Evolutionary conservation across 2,888 invertebrate species (phyloP), one percentile per base, ranked within the genome.

Genomic region (Dioctria linearis): DNA sequence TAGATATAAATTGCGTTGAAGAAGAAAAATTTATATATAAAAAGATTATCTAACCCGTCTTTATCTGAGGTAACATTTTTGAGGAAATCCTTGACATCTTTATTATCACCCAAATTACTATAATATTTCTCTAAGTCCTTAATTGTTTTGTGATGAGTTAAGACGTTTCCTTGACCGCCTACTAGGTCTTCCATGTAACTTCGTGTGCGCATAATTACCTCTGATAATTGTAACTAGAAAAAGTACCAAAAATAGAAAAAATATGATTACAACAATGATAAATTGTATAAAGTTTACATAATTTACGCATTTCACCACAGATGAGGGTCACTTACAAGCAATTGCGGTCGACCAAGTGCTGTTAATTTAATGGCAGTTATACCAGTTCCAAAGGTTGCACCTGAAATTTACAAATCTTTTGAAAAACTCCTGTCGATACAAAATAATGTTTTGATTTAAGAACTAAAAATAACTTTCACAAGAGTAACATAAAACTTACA

Each of bases 321-420:
- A 9, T 49, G 13, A 9, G 59, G n/a, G 40, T 54, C 42, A 92
- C 93, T 92, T 91, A 98, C 98, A 85, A 89, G 85, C 85, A 99
- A 91, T 88, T 98, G 98, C 73, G 99, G 99, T 87, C 99, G 93
- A 85, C 99, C 99, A 57, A 99, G 92, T 6, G 99, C 99, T 49
- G 99, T 99, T 85, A 99, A 90, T 90, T 99, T 99, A 83, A 99
- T 93, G 61, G 99, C 99, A 86, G 98, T 97, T 86, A 99, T 95
- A 59, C 99, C 99, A 40, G 98, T 97, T 83, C 96, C 96, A 88
- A 95, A 94, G 51, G 98, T 98, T 80, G 95, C 94, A 86, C 94
- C 98, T 97, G 90, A 83, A 92, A 92, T 79, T 9, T n/a, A 54
- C n/a, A 2, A 6, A 8, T 0, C 8, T 67, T 67, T 67, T n/a